Evolutionary conservation across 2,113 vertebrate genomes (phyloP).

Genomic region (Pomatostomus ruficeps): DNA sequence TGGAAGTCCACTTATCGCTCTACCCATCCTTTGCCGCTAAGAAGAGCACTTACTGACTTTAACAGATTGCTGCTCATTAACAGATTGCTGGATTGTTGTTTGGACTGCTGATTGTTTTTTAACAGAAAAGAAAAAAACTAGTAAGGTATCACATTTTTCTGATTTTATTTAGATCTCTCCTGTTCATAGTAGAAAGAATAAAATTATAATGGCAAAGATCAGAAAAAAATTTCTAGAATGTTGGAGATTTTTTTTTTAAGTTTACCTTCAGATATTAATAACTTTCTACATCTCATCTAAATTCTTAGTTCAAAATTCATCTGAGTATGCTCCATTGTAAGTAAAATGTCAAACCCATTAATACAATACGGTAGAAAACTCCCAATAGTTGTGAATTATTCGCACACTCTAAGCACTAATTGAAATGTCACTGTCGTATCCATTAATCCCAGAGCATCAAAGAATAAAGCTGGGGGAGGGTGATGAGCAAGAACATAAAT

Average conservation of each 20-base stretch:
- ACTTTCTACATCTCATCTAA: not conserved
- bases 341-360: conserved; percentile 43
- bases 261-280: not conserved
- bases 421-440: conserved; percentile 61
- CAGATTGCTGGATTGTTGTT: not conserved
- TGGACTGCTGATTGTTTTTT: not conserved
- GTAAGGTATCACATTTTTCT: not conserved
- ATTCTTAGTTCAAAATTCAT: not conserved
- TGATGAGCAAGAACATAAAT: conserved; percentile 66
- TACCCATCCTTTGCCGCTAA: not conserved
- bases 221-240: not conserved
- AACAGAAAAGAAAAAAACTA: not conserved
- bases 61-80: not conserved
- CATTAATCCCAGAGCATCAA: conserved; percentile 64
- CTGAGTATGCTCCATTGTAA: not conserved
- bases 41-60: not conserved
- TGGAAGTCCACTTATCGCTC: not conserved
- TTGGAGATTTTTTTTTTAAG: not conserved
- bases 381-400: conserved; percentile 69
- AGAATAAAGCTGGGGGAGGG: conserved; percentile 64
- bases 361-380: conserved; percentile 72
- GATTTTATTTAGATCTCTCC: not conserved
- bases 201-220: not conserved
- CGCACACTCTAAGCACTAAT: conserved; percentile 62
- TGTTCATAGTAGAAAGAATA: not conserved